Conservation (phyloP, 1,140 invertebrate species). For the Adelges cooleyi region DNA sequence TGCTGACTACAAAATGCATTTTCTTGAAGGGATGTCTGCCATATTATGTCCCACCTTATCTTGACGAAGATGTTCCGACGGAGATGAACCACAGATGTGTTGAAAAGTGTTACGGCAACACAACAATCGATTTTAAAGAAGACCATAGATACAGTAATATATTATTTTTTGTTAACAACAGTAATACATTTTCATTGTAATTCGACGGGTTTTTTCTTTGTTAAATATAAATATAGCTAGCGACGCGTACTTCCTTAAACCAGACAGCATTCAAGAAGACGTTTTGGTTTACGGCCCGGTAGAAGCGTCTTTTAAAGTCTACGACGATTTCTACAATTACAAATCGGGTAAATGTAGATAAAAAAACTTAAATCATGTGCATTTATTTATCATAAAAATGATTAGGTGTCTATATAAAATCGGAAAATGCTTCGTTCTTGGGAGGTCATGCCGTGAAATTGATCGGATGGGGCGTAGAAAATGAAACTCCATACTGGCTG, state of each 20-base stretch:
- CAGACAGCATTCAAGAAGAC: conserved; percentile 36
- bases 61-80: background rate
- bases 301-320: conserved; percentile 31
- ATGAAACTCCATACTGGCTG: conserved; percentile 62
- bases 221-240: background rate
- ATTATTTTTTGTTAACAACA: too few species aligned
- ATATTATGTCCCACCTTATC: background rate
- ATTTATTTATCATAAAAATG: too few species aligned
- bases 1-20: too few species aligned
- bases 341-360: conserved; percentile 33
- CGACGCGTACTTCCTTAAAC: conserved; percentile 36
- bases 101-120: background rate
- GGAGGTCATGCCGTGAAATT: conserved; percentile 77
- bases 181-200: too few species aligned
- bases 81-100: background rate
- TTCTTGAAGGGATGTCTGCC: background rate
- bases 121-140: background rate
- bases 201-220: too few species aligned
- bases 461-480: conserved; percentile 55
- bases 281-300: conserved; percentile 31
- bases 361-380: too few species aligned
- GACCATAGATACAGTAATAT: background rate
- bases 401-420: conserved; percentile 66
- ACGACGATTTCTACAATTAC: conserved; percentile 32
- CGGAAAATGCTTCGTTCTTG: conserved; percentile 55